phyloP scores from a whole-genome alignment of 2,888 invertebrate genomes.

The Drosophila buzzatii region DNA sequence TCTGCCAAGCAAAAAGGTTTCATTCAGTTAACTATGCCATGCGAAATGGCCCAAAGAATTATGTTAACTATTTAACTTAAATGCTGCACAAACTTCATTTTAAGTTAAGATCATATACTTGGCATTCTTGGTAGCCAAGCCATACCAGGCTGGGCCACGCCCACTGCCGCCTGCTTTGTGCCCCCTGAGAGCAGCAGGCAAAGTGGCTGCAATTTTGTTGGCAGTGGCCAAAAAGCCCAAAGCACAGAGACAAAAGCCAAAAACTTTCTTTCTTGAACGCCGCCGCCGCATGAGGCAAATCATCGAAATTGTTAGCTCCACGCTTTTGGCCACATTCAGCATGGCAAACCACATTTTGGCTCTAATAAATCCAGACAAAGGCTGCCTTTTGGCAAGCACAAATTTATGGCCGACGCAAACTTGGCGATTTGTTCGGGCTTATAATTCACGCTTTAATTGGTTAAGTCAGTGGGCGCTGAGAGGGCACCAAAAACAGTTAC shows the following conservation, averaged over 20 bases:
- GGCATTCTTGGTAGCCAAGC: not conserved
- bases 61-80: constrained; percentile 8
- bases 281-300: constrained; percentile 52
- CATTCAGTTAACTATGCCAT: constrained; percentile 7
- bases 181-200: not conserved
- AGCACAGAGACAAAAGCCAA: constrained; percentile 22
- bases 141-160: not conserved
- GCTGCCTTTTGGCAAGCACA: constrained; percentile 68
- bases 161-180: not conserved
- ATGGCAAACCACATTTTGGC: constrained; percentile 68
- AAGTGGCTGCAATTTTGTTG: constrained; percentile 30
- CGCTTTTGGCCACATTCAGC: constrained; percentile 35
- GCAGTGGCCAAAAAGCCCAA: constrained; percentile 10
- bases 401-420: constrained; percentile 68
- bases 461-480: constrained; percentile 60
- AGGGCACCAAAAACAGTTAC: constrained; percentile 8
- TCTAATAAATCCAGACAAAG: constrained; percentile 70
- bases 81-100: constrained; percentile 6
- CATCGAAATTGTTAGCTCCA: constrained; percentile 27
- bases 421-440: constrained; percentile 71
- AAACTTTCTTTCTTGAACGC: constrained; percentile 34
- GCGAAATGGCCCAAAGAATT: constrained; percentile 2
- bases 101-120: constrained; percentile 3
- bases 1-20: constrained; percentile 1
- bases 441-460: constrained; percentile 80